Evolutionary conservation across 2,797 vertebrate species (phyloP).

Genomic region (Basileuterus tristriatus): DNA sequence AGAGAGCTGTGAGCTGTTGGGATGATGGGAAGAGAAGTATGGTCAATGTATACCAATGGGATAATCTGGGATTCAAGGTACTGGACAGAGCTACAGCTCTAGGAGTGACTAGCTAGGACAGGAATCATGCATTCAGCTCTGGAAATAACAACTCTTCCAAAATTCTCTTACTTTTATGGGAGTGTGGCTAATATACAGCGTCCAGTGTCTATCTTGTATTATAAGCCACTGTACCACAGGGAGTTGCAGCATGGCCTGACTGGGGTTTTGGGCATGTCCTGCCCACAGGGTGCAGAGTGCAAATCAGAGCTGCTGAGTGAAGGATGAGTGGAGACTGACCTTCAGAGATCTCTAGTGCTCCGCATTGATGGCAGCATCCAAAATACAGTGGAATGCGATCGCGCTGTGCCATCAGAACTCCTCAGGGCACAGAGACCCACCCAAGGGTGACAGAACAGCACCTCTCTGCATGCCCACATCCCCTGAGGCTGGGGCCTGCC

Average conservation of each 20-base stretch:
- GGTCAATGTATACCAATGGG: neutral
- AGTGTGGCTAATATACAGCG: neutral
- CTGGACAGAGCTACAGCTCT: neutral
- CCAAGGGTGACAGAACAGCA: neutral
- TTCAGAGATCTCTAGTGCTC: neutral
- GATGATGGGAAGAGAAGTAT: neutral
- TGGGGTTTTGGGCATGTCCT: neutral
- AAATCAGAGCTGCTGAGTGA: neutral
- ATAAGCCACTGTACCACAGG: rapidly evolving
- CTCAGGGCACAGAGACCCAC: neutral
- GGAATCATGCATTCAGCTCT: neutral
- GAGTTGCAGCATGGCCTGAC: neutral
- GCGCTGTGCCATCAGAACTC: neutral
- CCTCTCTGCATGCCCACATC: neutral
- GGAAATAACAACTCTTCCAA: neutral
- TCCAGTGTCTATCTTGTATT: neutral
- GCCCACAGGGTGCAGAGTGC: neutral
- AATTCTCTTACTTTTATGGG: neutral
- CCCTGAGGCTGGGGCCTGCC: neutral
- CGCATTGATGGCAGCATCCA: neutral
- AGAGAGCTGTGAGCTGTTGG: neutral
- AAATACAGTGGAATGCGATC: neutral
- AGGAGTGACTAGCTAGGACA: neutral
- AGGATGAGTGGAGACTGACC: neutral
- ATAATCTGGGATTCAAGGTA: neutral